phyloP scores from a whole-genome alignment of 2,888 invertebrate species.

The Tanypteryx hageni region DNA sequence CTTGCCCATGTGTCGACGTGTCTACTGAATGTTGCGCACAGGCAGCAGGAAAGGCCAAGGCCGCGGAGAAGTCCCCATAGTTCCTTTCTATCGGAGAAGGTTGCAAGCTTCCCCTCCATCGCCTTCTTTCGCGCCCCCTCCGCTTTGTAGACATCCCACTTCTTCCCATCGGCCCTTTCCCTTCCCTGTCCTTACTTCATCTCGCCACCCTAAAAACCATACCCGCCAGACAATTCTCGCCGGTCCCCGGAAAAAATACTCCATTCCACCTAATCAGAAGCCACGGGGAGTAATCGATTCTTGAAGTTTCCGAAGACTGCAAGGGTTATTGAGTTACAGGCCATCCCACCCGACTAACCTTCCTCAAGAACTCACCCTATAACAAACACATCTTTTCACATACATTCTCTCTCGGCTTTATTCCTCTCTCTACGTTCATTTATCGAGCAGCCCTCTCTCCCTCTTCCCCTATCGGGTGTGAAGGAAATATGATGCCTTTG shows the following conservation, averaged over 20 bases:
- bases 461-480: too few relatives aligned
- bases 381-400: neutral
- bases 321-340: constrained; percentile 24
- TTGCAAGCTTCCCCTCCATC: neutral
- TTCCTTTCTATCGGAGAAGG: neutral
- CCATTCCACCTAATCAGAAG: neutral
- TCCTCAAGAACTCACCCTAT: neutral
- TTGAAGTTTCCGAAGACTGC: neutral
- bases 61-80: neutral
- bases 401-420: neutral
- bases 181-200: neutral
- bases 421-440: neutral
- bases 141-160: neutral
- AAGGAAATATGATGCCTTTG: too few relatives aligned
- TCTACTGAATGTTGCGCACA: neutral
- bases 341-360: neutral
- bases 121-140: neutral
- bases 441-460: neutral
- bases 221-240: neutral
- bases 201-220: neutral
- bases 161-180: neutral
- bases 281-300: neutral
- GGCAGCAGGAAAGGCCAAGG: neutral
- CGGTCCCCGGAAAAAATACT: neutral
- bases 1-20: neutral